Percentiles rank a stretch among this genome's conserved stretches.
Conservation (phyloP, 2,888 invertebrate species). For the Chromoteleia sp. region DNA sequence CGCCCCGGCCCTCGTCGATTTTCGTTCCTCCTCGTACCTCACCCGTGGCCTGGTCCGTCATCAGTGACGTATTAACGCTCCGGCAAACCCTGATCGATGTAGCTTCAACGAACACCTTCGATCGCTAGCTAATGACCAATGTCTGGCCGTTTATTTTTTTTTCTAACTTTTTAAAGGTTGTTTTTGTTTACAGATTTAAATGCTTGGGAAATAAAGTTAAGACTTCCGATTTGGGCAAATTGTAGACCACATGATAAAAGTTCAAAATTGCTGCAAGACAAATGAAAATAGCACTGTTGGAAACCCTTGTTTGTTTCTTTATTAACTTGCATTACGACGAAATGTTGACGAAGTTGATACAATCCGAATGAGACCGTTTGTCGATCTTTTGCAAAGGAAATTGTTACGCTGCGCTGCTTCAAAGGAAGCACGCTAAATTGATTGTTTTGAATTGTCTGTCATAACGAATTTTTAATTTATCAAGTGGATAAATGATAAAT, state of each 20-base stretch:
- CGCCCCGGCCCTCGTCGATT: constrained; percentile 69
- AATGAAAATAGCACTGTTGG: too few species aligned
- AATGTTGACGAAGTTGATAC: background rate
- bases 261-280: too few species aligned
- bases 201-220: too few species aligned
- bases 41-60: constrained; percentile 67
- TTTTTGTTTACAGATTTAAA: too few species aligned
- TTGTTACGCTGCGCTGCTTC: constrained; percentile 48
- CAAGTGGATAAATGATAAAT: constrained; percentile 4
- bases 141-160: too few species aligned
- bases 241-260: too few species aligned
- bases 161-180: too few species aligned
- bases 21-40: constrained; percentile 69
- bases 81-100: constrained; percentile 57
- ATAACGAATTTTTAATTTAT: constrained; percentile 20
- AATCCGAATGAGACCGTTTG: constrained; percentile 5
- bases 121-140: too few species aligned
- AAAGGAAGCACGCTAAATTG: constrained; percentile 59
- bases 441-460: constrained; percentile 24
- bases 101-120: background rate
- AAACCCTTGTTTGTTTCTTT: background rate
- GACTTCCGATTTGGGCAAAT: too few species aligned
- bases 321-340: constrained; percentile 1
- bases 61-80: constrained; percentile 66
- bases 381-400: constrained; percentile 34